A percentile compares a stretch with the other conserved stretches of the same genome.
Conservation (phyloP, 2,113 vertebrate genomes). For the Psophia crepitans region DNA sequence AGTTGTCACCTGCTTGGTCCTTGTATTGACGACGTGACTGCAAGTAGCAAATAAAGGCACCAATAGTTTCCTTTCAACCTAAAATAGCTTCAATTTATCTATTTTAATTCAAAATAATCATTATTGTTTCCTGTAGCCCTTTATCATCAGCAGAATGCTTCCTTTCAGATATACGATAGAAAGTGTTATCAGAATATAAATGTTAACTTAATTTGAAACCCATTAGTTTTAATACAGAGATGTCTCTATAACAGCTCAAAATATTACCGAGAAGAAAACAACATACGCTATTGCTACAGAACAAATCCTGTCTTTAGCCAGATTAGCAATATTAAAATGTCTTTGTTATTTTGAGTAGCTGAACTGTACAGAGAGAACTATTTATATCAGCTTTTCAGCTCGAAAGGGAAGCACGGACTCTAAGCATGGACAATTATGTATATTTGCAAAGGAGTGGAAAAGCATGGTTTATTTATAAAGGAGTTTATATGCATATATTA, state of each 20-base stretch:
- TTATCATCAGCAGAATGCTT: background rate
- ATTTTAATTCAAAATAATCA: constrained; percentile 1
- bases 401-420: background rate
- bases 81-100: background rate
- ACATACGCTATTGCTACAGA: background rate
- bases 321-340: constrained; percentile 11
- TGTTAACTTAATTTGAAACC: constrained; percentile 5
- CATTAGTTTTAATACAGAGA: background rate
- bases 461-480: background rate
- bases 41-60: background rate
- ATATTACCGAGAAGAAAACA: constrained; percentile 3
- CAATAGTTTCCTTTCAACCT: background rate
- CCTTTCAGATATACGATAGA: background rate
- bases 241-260: background rate
- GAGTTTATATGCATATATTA: background rate
- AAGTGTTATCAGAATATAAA: background rate
- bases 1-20: background rate
- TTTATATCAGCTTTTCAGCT: constrained; percentile 8
- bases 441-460: background rate
- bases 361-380: background rate
- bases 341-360: constrained; percentile 11
- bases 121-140: background rate
- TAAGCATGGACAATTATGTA: background rate
- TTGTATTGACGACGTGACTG: background rate
- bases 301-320: constrained; percentile 9